Percentiles rank a stretch among this genome's conserved stretches.
phyloP scores from a whole-genome alignment of 2,797 vertebrate genomes.

The Rhynchotus rufescens region DNA sequence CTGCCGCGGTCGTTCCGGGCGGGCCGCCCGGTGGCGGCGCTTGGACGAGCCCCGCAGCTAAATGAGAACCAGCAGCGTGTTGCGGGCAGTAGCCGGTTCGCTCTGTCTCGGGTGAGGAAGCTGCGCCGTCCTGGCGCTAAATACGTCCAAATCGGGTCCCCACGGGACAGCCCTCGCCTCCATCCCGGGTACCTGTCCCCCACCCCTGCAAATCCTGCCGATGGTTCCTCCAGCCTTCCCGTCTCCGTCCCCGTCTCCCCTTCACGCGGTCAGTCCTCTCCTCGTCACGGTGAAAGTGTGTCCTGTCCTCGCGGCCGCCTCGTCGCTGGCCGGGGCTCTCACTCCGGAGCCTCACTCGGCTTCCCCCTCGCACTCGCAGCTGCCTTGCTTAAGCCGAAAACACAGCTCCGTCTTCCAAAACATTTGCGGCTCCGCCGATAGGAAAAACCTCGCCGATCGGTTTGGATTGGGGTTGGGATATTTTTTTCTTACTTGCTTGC shows the following conservation, averaged over 20 bases:
- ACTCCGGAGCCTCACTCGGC: not conserved
- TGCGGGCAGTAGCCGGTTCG: not conserved
- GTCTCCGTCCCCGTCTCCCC: not conserved
- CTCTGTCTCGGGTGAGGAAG: not conserved
- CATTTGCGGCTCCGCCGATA: slow-evolving; percentile 30
- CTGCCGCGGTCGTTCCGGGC: not conserved
- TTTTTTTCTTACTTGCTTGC: no score
- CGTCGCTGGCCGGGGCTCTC: no score
- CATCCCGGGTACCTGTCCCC: no score
- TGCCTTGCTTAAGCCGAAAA: slow-evolving; percentile 22
- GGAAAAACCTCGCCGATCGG: not conserved
- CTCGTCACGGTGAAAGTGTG: not conserved
- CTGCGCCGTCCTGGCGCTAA: not conserved
- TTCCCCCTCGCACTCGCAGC: not conserved
- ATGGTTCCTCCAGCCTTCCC: not conserved
- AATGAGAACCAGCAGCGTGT: not conserved
- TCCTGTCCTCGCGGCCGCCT: not conserved
- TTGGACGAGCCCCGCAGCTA: not conserved
- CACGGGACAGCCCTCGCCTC: no score
- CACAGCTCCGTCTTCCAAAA: slow-evolving; percentile 25
- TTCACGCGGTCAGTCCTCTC: not conserved
- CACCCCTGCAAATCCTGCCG: not conserved
- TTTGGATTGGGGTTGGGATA: not conserved
- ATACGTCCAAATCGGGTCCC: not conserved
- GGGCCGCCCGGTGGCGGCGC: not conserved